Evolutionary conservation across 2,113 vertebrate species (phyloP), one percentile per base, ranked within the genome.

Genomic region (Xiphophorus maculatus): DNA sequence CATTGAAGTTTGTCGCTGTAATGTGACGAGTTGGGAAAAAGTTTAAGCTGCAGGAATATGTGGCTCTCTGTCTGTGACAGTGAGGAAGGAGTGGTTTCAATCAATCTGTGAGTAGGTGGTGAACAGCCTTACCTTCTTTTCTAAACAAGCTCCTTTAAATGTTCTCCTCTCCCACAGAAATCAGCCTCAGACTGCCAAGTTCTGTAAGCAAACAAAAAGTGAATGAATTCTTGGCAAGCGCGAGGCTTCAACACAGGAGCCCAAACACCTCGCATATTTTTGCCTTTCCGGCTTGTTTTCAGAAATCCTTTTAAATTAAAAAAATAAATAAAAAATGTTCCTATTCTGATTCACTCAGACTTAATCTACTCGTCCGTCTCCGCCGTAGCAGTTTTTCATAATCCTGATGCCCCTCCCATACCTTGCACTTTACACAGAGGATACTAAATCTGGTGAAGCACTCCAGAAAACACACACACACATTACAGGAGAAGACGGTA

Each of bases 121-220:
- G 63, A 86, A 63, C 58, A 86, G 70, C 35, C 89, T 88, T 88
- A 92, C 89, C 89, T 86, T 87, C 63, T 63, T 68, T 51, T 81
- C 66, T 67, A 77, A 77, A 87, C 76, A 74, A 81, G 78, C 62
- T 64, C 67, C 69, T 75, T 71, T 67, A 81, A 84, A 81, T 75
- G 74, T 87, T 81, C 84, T 80, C 73, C 32, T 74, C 84, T 85
- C 70, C 78, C 58, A 72, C 76, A 76, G 69, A 77, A 81, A 78
- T 70, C 78, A 66, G 80, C 69, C 80, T 73, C 68, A n/a, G 63
- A 61, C 75, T 83, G 75, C 77, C 84, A 79, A 76, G 71, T 65
- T 77, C 86, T 90, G 85, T 0, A 83, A 84, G 74, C 58, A 88
- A 87, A 83, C 66, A 85, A 68, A 89, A 76, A 88, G 69, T 84